Percentiles rank a stretch among this genome's conserved stretches.
Evolutionary conservation across 2,797 vertebrate species (phyloP).

Genomic region (Enteromius unitaeniatus): DNA sequence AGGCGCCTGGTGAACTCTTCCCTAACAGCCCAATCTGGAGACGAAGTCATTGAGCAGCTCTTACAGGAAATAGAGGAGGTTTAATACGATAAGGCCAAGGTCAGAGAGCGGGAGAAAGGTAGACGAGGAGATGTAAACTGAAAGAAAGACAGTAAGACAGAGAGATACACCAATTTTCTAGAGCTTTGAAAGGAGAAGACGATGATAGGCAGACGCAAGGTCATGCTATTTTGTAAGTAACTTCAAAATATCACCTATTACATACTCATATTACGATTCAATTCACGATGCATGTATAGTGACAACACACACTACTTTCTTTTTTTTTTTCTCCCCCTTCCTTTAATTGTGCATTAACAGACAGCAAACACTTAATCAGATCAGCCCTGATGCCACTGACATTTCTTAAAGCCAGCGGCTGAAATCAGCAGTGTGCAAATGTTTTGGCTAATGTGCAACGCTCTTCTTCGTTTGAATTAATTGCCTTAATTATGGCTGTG

Average conservation of each 20-base stretch:
- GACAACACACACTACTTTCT: not conserved
- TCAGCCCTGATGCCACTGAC: slow-evolving; percentile 59
- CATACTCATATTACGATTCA: no score
- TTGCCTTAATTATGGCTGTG: slow-evolving; percentile 67
- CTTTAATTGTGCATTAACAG: slow-evolving; percentile 56
- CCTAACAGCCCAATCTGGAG: slow-evolving; percentile 76
- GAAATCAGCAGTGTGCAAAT: slow-evolving; percentile 60
- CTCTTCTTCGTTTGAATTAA: slow-evolving; percentile 65
- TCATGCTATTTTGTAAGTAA: not conserved
- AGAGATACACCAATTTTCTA: slow-evolving; percentile 17
- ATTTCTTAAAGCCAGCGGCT: slow-evolving; percentile 59
- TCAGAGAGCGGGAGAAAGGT: slow-evolving; percentile 59
- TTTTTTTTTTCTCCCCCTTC: not conserved
- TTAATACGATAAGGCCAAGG: slow-evolving; percentile 75
- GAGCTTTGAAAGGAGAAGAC: slow-evolving; percentile 20
- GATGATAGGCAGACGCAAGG: not conserved
- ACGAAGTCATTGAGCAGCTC: slow-evolving; percentile 72
- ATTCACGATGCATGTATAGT: no score
- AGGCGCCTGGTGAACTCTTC: slow-evolving; percentile 78
- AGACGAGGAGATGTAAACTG: slow-evolving; percentile 25
- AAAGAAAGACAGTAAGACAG: slow-evolving; percentile 25
- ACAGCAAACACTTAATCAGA: slow-evolving; percentile 64
- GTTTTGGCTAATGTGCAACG: slow-evolving; percentile 59
- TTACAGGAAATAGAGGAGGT: slow-evolving; percentile 77
- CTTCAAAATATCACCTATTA: not conserved